Evolutionary conservation across 2,888 invertebrate genomes (phyloP).

Genomic region (Ochropacha duplaris): DNA sequence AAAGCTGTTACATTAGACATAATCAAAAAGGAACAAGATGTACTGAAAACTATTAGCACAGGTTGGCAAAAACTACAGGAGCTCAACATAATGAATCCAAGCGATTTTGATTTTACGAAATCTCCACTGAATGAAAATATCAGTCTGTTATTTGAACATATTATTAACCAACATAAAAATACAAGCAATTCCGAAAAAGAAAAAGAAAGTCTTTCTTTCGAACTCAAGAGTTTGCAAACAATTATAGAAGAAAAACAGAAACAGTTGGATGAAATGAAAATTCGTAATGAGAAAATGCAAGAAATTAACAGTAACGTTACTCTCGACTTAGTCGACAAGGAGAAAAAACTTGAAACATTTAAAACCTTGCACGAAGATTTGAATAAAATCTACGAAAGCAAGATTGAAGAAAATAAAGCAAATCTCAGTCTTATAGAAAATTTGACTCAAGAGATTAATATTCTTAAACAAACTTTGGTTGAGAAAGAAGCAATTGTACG

Average conservation of each 20-base stretch:
- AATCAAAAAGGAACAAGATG: slow-evolving; percentile 54
- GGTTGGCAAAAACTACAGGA: slow-evolving; percentile 48
- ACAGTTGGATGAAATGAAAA: slow-evolving; percentile 36
- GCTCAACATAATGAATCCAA: slow-evolving; percentile 38
- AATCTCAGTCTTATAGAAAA: slow-evolving; percentile 40
- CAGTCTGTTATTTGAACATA: slow-evolving; percentile 42
- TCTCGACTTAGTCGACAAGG: slow-evolving; percentile 36
- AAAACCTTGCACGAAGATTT: slow-evolving; percentile 43
- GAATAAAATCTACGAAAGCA: slow-evolving; percentile 40
- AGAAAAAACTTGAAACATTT: slow-evolving; percentile 37
- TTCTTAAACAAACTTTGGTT: slow-evolving; percentile 40
- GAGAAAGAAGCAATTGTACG: slow-evolving; percentile 44
- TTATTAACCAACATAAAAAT: slow-evolving; percentile 34
- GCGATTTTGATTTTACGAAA: slow-evolving; percentile 39
- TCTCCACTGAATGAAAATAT: slow-evolving; percentile 43
- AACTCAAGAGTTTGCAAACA: slow-evolving; percentile 42
- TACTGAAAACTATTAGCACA: slow-evolving; percentile 43
- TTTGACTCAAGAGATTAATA: slow-evolving; percentile 46
- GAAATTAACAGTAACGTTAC: slow-evolving; percentile 34
- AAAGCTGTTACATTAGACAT: slow-evolving; percentile 66
- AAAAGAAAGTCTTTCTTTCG: slow-evolving; percentile 31
- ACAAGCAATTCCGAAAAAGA: slow-evolving; percentile 25
- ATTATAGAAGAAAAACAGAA: slow-evolving; percentile 45
- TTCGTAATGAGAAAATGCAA: slow-evolving; percentile 32
- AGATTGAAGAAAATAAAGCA: slow-evolving; percentile 46